Evolutionary conservation across 92 coral and sea anemone genomes (phyloP), one percentile per base, ranked within the genome.

Genomic region (Bergia sp.): DNA sequence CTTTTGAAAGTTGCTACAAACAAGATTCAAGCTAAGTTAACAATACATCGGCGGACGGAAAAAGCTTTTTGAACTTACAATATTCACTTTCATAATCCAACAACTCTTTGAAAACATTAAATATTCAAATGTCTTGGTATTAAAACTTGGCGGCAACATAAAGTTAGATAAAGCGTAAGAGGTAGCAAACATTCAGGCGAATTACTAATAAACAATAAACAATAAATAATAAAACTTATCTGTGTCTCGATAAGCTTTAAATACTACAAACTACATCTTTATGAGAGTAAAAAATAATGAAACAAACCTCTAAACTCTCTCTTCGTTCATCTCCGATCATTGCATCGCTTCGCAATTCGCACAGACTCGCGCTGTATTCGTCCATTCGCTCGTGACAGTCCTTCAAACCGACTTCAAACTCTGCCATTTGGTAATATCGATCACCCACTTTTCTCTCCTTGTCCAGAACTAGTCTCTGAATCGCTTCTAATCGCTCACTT

Each of bases 381-480:
- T 86, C 91, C 49, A 95, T 67, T 74, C 92, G 92, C 76, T 93
- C 94, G 91, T 55, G 83, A 77, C 95, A 91, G 77, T 92, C 95
- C 84, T 89, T 92, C 78, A 95, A 69, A 18, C 94, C 93, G 75
- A 84, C 89, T 79, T 93, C 92, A 76, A 95, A 95, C 87, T 95
- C 98, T 36, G 91, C 94, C 86, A 91, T 75, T 21, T 82, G 78
- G 73, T 85, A 89, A 81, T 93, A 85, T 7, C 94, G 92, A 73
- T 94, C 89, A 29, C 94, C 98, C 39, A 90, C 64, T 3, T 82
- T 79, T 37, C 92, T 83, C 50, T 91, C 95, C 77, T 88, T 92
- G 88, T 94, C 95, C 21, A 88, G 86, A 37, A 97, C 97, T 11
- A 97, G 83, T 82, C 89, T 79, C 86, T 95, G 98, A 65, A 97